Evolutionary conservation across 1,140 invertebrate species (phyloP).

Genomic region (Agraylea sexmaculata): DNA sequence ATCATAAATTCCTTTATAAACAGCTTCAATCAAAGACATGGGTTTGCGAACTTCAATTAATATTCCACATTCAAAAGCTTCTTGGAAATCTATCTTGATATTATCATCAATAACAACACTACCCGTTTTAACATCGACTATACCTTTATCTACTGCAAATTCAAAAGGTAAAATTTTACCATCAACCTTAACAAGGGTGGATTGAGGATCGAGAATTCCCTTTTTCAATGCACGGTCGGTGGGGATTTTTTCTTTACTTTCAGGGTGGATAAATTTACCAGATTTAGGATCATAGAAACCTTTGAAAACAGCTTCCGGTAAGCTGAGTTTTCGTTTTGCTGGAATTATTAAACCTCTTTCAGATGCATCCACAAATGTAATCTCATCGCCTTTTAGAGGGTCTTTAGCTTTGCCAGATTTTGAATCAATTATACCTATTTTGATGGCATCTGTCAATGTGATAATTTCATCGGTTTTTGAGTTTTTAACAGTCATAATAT

Average conservation of each 20-base stretch:
- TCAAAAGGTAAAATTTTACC: slow-evolving; percentile 68
- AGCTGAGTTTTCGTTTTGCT: slow-evolving; percentile 66
- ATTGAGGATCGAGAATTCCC: slow-evolving; percentile 68
- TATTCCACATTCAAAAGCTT: slow-evolving; percentile 76
- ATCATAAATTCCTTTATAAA: slow-evolving; percentile 73
- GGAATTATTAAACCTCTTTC: slow-evolving; percentile 70
- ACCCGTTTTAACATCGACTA: slow-evolving; percentile 66
- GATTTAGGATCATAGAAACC: slow-evolving; percentile 67
- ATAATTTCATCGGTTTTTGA: slow-evolving; percentile 65
- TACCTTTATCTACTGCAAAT: slow-evolving; percentile 64
- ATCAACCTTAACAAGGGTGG: slow-evolving; percentile 62
- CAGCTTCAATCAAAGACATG: slow-evolving; percentile 70
- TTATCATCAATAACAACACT: slow-evolving; percentile 48
- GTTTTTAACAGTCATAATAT: slow-evolving; percentile 71
- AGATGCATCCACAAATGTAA: slow-evolving; percentile 67
- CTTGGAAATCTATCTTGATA: slow-evolving; percentile 65
- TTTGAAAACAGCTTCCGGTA: slow-evolving; percentile 77
- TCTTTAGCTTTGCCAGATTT: slow-evolving; percentile 66
- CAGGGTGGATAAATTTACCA: slow-evolving; percentile 56
- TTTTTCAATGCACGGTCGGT: slow-evolving; percentile 64
- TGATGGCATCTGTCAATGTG: slow-evolving; percentile 69
- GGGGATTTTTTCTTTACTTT: slow-evolving; percentile 60
- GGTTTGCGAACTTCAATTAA: slow-evolving; percentile 69
- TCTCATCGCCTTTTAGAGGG: slow-evolving; percentile 57
- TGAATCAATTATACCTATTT: slow-evolving; percentile 67